Conservation (phyloP, 2,113 vertebrate species). For the Alaudala cheleensis region DNA sequence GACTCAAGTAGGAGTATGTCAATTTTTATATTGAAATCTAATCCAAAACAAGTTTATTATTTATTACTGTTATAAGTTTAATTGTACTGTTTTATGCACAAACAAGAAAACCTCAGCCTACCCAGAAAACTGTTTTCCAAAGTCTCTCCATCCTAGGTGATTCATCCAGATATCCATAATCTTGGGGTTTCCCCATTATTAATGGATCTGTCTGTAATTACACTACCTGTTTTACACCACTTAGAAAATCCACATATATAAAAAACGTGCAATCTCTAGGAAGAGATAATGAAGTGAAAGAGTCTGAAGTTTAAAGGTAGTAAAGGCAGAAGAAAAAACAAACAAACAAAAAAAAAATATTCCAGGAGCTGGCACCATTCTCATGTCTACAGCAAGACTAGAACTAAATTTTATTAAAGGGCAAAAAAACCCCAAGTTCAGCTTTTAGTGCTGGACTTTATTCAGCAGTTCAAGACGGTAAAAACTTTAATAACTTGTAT, state of each 20-base stretch:
- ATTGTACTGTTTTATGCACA: not conserved
- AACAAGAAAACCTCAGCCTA: not conserved
- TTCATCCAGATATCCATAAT: not conserved
- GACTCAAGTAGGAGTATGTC: not conserved
- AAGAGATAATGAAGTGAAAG: not conserved
- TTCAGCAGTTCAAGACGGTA: fast-evolving
- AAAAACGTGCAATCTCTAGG: not conserved
- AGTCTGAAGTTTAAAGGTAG: not conserved
- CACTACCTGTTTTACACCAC: not conserved
- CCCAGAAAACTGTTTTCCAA: not conserved
- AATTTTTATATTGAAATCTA: not conserved
- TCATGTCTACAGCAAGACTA: not conserved
- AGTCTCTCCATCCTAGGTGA: not conserved
- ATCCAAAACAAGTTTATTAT: not conserved
- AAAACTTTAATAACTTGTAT: not conserved
- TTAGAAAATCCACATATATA: not conserved
- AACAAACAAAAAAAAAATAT: not conserved
- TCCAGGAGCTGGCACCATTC: not conserved
- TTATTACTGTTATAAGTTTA: not conserved
- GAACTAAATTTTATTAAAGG: not conserved
- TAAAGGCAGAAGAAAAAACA: not conserved
- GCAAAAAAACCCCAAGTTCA: not conserved
- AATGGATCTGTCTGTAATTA: not conserved
- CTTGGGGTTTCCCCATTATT: not conserved
- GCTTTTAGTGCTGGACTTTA: not conserved